Conservation (phyloP, 1,140 invertebrate species). For the Nomia melanderi region DNA sequence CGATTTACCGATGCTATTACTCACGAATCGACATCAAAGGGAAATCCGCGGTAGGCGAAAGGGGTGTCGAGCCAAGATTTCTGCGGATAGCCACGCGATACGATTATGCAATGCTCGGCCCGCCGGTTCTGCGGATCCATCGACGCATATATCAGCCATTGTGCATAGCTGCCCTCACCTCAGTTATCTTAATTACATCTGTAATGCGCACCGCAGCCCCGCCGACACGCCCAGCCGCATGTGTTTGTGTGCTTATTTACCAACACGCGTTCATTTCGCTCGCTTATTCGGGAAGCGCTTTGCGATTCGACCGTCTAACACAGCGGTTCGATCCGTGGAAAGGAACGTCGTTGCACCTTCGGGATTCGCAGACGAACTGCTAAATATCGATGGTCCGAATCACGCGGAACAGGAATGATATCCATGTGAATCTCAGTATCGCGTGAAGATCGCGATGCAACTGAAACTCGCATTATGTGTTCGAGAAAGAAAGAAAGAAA, state of each 20-base stretch:
- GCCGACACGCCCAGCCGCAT: constrained; percentile 41
- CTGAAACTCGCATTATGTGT: too few relatives aligned
- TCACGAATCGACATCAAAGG: constrained; percentile 41
- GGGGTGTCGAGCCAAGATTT: constrained; percentile 61
- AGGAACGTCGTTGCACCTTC: too few relatives aligned
- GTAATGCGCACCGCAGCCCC: constrained; percentile 78
- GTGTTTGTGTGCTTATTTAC: constrained; percentile 49
- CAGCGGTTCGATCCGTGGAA: too few relatives aligned
- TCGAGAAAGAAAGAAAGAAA: too few relatives aligned
- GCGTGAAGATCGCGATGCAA: too few relatives aligned
- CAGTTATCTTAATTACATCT: constrained; percentile 81
- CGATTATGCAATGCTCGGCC: constrained; percentile 61
- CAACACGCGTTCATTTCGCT: constrained; percentile 35
- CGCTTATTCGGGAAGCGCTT: neutral
- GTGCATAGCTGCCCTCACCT: constrained; percentile 79
- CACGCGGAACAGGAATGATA: too few relatives aligned
- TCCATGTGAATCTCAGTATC: too few relatives aligned
- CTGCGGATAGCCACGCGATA: constrained; percentile 58
- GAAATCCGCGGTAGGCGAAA: constrained; percentile 35
- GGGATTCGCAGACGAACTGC: too few relatives aligned
- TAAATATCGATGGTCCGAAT: too few relatives aligned
- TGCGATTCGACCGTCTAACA: neutral
- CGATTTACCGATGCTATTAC: constrained; percentile 24
- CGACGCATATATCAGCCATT: constrained; percentile 76
- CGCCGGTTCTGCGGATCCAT: constrained; percentile 62